Evolutionary conservation across 2,797 vertebrate species (phyloP).

Genomic region (Distichodus sexfasciatus): DNA sequence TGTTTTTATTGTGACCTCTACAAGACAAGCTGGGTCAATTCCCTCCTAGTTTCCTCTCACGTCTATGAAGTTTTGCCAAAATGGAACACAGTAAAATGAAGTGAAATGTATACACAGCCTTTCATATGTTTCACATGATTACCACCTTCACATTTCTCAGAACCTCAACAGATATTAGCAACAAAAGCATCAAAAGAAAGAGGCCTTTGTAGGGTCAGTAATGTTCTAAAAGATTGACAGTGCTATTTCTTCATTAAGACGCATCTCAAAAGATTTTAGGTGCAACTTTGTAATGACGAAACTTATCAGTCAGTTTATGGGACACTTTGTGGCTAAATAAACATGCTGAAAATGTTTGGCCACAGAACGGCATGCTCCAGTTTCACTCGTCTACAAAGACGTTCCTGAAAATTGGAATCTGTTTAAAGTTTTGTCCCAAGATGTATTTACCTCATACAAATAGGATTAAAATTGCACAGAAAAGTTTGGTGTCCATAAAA

Average conservation of each 20-base stretch:
- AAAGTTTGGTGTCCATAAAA: not conserved
- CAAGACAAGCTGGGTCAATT: conserved; percentile 52
- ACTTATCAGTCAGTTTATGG: conserved; percentile 20
- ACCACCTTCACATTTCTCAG: conserved; percentile 22
- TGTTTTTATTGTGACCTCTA: conserved; percentile 50
- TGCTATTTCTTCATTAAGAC: not conserved
- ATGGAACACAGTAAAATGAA: conserved; percentile 54
- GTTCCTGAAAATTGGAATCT: conserved; percentile 10
- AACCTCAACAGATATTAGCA: too few species aligned
- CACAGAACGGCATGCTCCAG: not conserved
- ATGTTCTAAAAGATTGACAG: not conserved
- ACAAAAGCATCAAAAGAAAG: too few species aligned
- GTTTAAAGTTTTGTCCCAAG: not conserved
- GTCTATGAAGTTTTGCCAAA: conserved; percentile 17
- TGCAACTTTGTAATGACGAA: not conserved
- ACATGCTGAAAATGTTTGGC: conserved; percentile 24
- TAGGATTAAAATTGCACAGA: conserved; percentile 9
- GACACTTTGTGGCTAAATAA: conserved; percentile 24
- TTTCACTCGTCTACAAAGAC: conserved; percentile 2
- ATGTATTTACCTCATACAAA: not conserved
- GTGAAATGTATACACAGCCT: conserved; percentile 50
- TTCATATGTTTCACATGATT: conserved; percentile 51
- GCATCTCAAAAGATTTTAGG: conserved; percentile 46
- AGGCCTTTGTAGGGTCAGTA: not conserved
- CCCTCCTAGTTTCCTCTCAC: conserved; percentile 59